A percentile compares a stretch with the other conserved stretches of the same genome.
Conservation (phyloP, 2,888 invertebrate species). For the Teinopalpus imperialis region DNA sequence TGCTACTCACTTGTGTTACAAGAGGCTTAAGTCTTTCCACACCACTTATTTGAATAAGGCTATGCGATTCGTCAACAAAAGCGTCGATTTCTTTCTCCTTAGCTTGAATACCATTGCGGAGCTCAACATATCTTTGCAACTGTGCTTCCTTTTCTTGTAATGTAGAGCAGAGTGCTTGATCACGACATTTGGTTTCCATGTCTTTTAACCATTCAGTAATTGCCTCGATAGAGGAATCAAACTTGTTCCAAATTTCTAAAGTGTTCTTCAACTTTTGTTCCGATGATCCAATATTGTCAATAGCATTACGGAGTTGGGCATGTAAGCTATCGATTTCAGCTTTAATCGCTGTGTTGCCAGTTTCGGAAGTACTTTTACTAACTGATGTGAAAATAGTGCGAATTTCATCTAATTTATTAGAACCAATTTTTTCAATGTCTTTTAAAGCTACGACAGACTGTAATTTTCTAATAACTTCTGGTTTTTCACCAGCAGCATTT, state of each 20-base stretch:
- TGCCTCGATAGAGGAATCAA: constrained; percentile 90
- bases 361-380: constrained; percentile 89
- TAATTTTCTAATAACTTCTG: constrained; percentile 88
- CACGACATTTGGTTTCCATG: constrained; percentile 92
- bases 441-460: constrained; percentile 84
- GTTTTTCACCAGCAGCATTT: constrained; percentile 92
- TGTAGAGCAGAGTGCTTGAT: constrained; percentile 91
- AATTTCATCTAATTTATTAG: constrained; percentile 85
- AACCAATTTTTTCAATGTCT: constrained; percentile 84
- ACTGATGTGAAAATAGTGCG: constrained; percentile 85
- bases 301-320: constrained; percentile 85
- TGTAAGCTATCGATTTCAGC: constrained; percentile 88
- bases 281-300: constrained; percentile 85
- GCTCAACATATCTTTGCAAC: constrained; percentile 86
- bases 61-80: constrained; percentile 95
- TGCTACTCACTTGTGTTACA: constrained; percentile 93
- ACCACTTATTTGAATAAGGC: constrained; percentile 90
- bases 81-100: constrained; percentile 93
- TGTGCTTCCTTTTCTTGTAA: constrained; percentile 91
- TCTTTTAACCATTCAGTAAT: constrained; percentile 93
- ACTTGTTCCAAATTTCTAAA: constrained; percentile 92
- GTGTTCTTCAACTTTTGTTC: constrained; percentile 88
- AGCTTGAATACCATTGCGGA: constrained; percentile 88
- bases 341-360: constrained; percentile 87
- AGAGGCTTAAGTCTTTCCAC: constrained; percentile 93